phyloP scores from a whole-genome alignment of 37 sponge, comb jelly and placozoan genomes.

The Eunapius fragilis region DNA sequence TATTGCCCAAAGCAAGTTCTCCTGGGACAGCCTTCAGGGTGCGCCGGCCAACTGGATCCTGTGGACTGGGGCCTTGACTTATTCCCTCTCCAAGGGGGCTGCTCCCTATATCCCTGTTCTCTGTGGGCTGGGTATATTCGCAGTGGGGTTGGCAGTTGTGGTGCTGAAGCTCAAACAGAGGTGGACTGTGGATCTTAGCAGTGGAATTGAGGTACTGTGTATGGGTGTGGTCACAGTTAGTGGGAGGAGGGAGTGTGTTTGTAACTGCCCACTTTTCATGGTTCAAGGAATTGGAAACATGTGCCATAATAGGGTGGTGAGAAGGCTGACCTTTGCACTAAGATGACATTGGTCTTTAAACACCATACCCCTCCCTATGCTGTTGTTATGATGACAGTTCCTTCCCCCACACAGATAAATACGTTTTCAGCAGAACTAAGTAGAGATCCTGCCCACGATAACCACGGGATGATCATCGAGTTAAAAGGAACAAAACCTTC shows the following conservation, averaged over 20 bases:
- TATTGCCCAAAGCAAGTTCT: not conserved
- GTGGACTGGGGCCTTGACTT: constrained; percentile 25
- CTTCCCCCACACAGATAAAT: not conserved
- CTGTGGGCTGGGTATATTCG: constrained; percentile 11
- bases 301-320: too few relatives aligned
- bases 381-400: too few relatives aligned
- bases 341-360: too few relatives aligned
- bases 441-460: constrained; percentile 3
- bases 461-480: constrained; percentile 25
- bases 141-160: not conserved
- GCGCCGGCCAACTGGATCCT: constrained; percentile 3
- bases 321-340: too few relatives aligned
- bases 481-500: constrained; percentile 23
- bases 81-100: constrained; percentile 13
- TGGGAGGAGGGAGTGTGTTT: too few relatives aligned
- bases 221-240: not conserved
- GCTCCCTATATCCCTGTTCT: constrained; percentile 2
- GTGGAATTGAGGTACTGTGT: not conserved
- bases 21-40: not conserved
- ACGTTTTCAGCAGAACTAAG: constrained; percentile 1
- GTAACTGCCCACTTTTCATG: too few relatives aligned
- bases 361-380: not conserved
- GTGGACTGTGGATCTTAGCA: not conserved
- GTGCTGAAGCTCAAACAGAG: not conserved
- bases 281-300: too few relatives aligned